Percentiles rank a stretch among this genome's conserved stretches.
Conservation (phyloP, 2,113 vertebrate species). For the Phoenicopterus ruber region DNA sequence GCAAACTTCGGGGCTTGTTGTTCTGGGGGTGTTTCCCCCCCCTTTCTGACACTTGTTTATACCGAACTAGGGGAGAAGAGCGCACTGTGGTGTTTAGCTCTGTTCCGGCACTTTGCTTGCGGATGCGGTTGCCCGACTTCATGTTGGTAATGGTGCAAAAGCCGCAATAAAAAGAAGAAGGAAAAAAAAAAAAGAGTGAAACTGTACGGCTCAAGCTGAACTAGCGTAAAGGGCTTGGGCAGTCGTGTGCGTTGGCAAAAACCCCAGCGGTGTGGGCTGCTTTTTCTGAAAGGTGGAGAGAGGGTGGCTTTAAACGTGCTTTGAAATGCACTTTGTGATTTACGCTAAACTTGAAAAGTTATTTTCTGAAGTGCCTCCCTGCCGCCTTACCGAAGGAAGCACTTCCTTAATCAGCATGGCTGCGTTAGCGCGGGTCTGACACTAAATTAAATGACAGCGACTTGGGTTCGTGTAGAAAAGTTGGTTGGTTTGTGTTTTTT, state of each 20-base stretch:
- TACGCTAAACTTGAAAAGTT: fast-evolving
- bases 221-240: fast-evolving
- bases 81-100: not conserved
- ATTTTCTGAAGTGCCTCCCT: fast-evolving
- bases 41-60: not conserved
- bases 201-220: fast-evolving
- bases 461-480: not conserved
- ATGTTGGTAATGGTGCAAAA: not conserved
- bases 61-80: fast-evolving
- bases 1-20: fast-evolving
- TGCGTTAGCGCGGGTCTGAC: not conserved
- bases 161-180: not conserved
- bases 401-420: constrained; percentile 37
- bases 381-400: not conserved
- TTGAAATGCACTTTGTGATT: fast-evolving
- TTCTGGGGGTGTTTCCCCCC: not conserved
- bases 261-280: fast-evolving
- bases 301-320: fast-evolving
- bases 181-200: not conserved
- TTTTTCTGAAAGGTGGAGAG: fast-evolving
- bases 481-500: too few relatives aligned
- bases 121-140: not conserved
- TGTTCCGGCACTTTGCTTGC: not conserved
- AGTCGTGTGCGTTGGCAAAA: fast-evolving
- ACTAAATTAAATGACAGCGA: not conserved